Conservation (phyloP, 2,797 vertebrate species). For the Cryptoprocta ferox region DNA sequence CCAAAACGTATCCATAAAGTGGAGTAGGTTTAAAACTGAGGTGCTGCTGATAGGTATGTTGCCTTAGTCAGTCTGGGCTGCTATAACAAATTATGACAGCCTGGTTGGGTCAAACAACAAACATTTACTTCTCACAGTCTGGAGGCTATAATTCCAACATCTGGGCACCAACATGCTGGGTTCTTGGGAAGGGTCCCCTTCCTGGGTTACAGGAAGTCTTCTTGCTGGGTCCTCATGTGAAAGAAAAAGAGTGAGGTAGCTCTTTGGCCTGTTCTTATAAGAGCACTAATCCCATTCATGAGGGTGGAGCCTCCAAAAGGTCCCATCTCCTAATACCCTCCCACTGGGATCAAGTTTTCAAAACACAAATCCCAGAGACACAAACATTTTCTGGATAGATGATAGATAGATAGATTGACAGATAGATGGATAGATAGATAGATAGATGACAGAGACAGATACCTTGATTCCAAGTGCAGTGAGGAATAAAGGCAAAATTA, state of each 20-base stretch:
- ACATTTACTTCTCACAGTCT: neutral
- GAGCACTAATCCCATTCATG: neutral
- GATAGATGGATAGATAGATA: neutral
- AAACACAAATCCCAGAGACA: neutral
- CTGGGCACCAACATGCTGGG: fast-evolving
- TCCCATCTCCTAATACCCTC: neutral
- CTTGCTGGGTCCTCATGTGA: neutral
- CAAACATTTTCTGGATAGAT: neutral
- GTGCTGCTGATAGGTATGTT: neutral
- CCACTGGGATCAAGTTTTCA: neutral
- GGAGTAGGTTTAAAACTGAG: neutral
- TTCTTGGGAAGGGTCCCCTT: neutral
- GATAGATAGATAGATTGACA: neutral
- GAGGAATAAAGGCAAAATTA: constrained; percentile 19
- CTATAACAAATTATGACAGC: neutral
- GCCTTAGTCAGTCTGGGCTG: neutral
- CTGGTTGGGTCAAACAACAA: neutral
- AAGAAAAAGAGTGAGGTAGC: neutral
- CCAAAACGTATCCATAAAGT: neutral
- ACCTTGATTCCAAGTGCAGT: neutral
- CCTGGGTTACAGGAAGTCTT: neutral
- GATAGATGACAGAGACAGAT: neutral
- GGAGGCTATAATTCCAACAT: neutral
- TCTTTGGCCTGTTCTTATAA: neutral
- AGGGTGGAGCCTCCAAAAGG: neutral